Evolutionary conservation across 1,140 invertebrate genomes (phyloP).

Genomic region (Drosophila malerkotliana): DNA sequence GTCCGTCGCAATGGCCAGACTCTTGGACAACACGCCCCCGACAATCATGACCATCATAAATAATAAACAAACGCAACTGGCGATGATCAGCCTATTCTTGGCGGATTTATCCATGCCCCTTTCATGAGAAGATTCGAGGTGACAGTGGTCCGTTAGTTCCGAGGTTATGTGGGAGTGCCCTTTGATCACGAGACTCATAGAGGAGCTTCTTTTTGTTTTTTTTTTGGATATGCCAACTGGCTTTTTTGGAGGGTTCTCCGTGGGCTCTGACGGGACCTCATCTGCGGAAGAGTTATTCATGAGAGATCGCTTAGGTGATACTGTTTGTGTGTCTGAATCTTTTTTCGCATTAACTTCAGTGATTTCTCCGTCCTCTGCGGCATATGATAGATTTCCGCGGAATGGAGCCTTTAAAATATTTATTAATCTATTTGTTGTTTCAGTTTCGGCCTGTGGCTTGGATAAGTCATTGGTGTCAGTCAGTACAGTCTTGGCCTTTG

Average conservation of each 20-base stretch:
- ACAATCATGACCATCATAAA: constrained; percentile 88
- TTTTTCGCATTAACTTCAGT: not conserved
- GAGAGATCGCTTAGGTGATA: not conserved
- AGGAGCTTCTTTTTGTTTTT: not conserved
- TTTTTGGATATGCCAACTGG: not conserved
- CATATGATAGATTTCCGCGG: not conserved
- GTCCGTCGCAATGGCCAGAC: constrained; percentile 92
- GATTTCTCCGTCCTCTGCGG: not conserved
- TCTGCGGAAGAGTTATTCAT: not conserved
- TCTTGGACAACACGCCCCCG: constrained; percentile 90
- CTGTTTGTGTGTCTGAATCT: not conserved
- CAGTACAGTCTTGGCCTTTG: not conserved
- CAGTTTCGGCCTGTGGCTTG: not conserved
- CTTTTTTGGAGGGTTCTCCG: not conserved
- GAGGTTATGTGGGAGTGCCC: constrained; percentile 51
- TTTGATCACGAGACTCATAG: constrained; percentile 25
- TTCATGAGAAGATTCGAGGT: constrained; percentile 86
- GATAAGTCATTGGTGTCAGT: not conserved
- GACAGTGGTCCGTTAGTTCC: constrained; percentile 88
- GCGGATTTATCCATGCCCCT: constrained; percentile 81
- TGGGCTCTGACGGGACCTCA: not conserved
- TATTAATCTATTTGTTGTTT: constrained; percentile 9
- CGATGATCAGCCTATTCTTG: constrained; percentile 85
- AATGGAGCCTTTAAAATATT: constrained; percentile 49
- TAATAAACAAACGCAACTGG: constrained; percentile 85